These are phyloP conservation scores for Nephrotoma appendiculata DNA, from an alignment of 2,888 invertebrate species.

Conservation along the genomic window DNA sequence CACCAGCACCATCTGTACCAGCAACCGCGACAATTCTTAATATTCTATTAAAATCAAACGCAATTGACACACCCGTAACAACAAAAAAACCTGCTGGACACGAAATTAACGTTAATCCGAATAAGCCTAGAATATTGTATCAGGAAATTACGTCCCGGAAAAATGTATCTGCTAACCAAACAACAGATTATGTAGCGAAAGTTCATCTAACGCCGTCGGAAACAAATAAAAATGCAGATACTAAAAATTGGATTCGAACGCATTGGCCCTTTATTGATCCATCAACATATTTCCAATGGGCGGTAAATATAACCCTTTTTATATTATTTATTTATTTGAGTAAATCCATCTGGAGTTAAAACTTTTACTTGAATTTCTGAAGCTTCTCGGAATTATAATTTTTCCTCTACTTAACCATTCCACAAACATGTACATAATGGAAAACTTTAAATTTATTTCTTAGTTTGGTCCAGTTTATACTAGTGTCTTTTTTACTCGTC, in stretches of 20 bases:
- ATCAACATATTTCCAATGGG: constrained; percentile 51
- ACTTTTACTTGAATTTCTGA: no score
- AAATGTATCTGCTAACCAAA: not conserved
- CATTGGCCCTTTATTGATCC: constrained; percentile 51
- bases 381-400: no score
- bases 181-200: not conserved
- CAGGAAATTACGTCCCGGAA: not conserved
- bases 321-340: no score
- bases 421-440: no score
- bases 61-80: not conserved
- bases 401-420: no score
- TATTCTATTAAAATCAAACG: not conserved
- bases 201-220: not conserved
- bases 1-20: not conserved
- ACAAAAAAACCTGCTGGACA: not conserved
- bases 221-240: not conserved
- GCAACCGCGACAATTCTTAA: not conserved
- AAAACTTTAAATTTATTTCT: no score
- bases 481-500: no score
- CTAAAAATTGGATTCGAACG: constrained; percentile 42
- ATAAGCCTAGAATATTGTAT: not conserved
- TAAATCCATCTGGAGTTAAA: no score
- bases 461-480: no score
- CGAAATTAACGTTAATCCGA: not conserved
- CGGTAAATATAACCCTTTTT: constrained; percentile 33